Percentiles rank a stretch among this genome's conserved stretches.
phyloP scores from a whole-genome alignment of 2,113 vertebrate species.

The Clarias gariepinus region DNA sequence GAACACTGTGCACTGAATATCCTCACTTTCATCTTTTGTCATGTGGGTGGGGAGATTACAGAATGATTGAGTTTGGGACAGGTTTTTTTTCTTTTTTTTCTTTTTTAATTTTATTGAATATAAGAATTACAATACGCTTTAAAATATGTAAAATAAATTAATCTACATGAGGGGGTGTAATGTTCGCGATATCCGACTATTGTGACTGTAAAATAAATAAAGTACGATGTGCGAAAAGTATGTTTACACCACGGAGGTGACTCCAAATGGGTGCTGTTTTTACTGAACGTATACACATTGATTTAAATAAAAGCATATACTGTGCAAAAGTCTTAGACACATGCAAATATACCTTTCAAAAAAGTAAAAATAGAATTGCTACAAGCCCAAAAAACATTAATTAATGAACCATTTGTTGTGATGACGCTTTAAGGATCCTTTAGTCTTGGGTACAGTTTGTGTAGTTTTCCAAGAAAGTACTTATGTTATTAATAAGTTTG shows the following conservation, averaged over 20 bases:
- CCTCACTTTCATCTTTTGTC: slow-evolving; percentile 62
- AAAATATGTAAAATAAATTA: slow-evolving; percentile 62
- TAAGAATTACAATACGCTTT: slow-evolving; percentile 58
- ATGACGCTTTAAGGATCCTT: too few species aligned
- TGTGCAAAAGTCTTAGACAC: too few species aligned
- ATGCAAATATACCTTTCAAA: too few species aligned
- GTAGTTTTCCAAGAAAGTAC: too few species aligned
- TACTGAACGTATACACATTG: background rate
- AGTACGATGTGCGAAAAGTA: slow-evolving; percentile 56
- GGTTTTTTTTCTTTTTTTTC: slow-evolving; percentile 40
- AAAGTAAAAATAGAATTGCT: too few species aligned
- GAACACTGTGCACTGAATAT: slow-evolving; percentile 76
- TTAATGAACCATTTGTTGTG: too few species aligned
- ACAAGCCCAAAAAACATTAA: too few species aligned
- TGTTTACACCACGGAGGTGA: slow-evolving; percentile 15
- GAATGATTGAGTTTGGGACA: slow-evolving; percentile 57
- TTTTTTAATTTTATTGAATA: slow-evolving; percentile 61
- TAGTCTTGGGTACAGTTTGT: too few species aligned
- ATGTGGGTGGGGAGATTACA: slow-evolving; percentile 47
- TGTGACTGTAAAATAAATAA: slow-evolving; percentile 76
- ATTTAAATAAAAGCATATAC: background rate
- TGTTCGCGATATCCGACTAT: slow-evolving; percentile 67
- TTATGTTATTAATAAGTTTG: too few species aligned
- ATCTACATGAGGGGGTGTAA: slow-evolving; percentile 69
- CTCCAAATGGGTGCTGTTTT: background rate